phyloP scores from a whole-genome alignment of 2,797 vertebrate genomes.

The Euphonia xanthogaster region DNA sequence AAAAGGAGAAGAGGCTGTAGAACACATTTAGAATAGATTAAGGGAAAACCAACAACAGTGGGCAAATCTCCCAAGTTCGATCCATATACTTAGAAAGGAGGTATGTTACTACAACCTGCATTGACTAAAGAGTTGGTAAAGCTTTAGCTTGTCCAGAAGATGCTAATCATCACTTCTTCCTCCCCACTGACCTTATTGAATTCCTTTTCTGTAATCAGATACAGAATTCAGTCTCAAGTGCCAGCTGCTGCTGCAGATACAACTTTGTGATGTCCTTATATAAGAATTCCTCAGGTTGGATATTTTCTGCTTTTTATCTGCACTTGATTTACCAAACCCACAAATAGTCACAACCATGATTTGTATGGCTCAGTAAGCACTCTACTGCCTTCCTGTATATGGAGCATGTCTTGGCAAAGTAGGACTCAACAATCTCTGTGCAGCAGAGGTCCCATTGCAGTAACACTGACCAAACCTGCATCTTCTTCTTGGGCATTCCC shows the following conservation, averaged over 20 bases:
- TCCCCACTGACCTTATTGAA: neutral
- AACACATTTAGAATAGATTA: neutral
- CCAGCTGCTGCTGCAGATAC: neutral
- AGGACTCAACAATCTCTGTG: neutral
- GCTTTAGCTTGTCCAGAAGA: neutral
- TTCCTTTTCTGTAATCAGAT: neutral
- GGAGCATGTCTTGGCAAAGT: fast-evolving
- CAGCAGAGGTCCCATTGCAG: neutral
- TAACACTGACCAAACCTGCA: neutral
- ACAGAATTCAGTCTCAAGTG: neutral
- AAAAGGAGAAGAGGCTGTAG: neutral
- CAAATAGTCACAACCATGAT: neutral
- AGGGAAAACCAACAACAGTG: neutral
- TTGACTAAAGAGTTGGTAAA: neutral
- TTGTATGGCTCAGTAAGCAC: neutral
- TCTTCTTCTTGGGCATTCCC: neutral
- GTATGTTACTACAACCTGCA: neutral
- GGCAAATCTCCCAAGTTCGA: neutral
- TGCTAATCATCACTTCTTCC: neutral
- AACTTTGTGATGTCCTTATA: neutral
- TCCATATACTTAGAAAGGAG: neutral
- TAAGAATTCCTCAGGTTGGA: neutral
- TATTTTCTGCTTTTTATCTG: neutral
- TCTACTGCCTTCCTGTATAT: neutral
- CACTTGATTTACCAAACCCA: neutral